These are phyloP conservation scores for Cheilosia grossa DNA, from an alignment of 2,888 invertebrate species.

Conservation along the genomic window DNA sequence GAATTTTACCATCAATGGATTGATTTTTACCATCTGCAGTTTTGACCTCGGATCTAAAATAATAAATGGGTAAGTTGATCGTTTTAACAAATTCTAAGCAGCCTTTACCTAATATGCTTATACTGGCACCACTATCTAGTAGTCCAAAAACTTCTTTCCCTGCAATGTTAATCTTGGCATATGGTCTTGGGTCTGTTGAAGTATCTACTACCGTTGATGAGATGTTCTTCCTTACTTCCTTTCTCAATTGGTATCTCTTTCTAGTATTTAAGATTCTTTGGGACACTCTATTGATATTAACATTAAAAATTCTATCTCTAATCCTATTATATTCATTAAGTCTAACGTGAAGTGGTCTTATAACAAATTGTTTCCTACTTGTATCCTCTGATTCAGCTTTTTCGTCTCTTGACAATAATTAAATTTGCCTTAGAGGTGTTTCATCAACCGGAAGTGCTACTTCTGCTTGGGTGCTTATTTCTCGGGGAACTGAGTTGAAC, in stretches of 20 bases:
- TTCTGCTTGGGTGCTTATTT: background rate
- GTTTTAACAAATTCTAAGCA: no score
- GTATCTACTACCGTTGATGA: background rate
- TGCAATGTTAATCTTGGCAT: background rate
- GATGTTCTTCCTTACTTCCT: background rate
- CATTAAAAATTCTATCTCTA: slow-evolving; percentile 15
- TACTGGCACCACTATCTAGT: no score
- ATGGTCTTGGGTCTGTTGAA: background rate
- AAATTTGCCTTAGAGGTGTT: background rate
- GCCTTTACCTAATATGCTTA: no score
- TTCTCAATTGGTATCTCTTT: background rate
- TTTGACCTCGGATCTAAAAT: no score
- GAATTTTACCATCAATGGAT: background rate
- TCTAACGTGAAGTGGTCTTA: slow-evolving; percentile 10
- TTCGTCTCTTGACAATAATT: no score
- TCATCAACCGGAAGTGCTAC: background rate
- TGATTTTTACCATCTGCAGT: background rate
- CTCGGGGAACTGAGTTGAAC: slow-evolving; percentile 7
- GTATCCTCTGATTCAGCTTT: background rate
- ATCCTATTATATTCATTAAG: slow-evolving; percentile 2
- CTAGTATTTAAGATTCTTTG: background rate
- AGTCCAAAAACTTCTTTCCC: no score
- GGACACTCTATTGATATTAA: background rate
- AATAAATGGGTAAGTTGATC: no score
- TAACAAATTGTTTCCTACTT: background rate